Conservation (phyloP, 2,888 invertebrate genomes). For the Synanthedon formicaeformis region DNA sequence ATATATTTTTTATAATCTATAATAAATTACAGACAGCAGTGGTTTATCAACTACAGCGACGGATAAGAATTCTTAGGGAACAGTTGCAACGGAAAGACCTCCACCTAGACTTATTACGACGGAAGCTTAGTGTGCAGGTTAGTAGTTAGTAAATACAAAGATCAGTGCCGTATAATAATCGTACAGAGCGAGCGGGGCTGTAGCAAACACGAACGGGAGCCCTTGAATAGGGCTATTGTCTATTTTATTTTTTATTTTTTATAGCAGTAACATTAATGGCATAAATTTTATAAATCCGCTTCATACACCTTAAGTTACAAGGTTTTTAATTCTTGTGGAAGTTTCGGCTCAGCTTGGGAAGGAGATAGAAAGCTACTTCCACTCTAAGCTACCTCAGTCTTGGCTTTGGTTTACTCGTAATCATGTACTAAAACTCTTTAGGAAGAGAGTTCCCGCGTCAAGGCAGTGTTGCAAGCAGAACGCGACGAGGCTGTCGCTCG, state of each 20-base stretch:
- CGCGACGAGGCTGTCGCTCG: slow-evolving; percentile 77
- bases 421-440: slow-evolving; percentile 5
- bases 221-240: no score
- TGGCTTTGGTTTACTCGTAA: background rate
- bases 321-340: no score
- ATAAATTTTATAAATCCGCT: no score
- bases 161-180: no score
- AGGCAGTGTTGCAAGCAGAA: slow-evolving; percentile 71
- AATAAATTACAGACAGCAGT: slow-evolving; percentile 76
- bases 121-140: slow-evolving; percentile 88
- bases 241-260: no score
- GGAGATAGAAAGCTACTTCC: no score
- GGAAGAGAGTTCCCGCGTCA: slow-evolving; percentile 60
- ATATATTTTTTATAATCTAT: background rate
- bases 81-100: slow-evolving; percentile 92
- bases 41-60: slow-evolving; percentile 90
- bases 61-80: slow-evolving; percentile 87
- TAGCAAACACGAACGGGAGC: no score
- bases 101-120: slow-evolving; percentile 88
- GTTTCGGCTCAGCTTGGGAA: no score
- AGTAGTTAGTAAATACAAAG: slow-evolving; percentile 44
- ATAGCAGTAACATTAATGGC: no score
- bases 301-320: no score
- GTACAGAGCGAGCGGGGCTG: no score
- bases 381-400: no score